Evolutionary conservation across 2,797 vertebrate species (phyloP).

Genomic region (Micrastur ruficollis): DNA sequence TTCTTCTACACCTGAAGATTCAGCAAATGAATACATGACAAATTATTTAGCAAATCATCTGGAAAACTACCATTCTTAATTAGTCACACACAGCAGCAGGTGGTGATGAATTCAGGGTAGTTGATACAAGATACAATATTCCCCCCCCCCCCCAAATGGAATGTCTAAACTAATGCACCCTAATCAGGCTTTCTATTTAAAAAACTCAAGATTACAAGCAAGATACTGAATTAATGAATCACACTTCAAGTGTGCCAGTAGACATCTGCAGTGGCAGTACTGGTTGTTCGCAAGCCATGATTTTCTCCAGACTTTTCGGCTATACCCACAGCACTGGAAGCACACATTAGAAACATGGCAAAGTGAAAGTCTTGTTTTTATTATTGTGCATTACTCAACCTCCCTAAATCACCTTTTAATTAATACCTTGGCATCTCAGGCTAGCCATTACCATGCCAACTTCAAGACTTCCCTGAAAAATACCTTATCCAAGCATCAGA

Average conservation of each 20-base stretch:
- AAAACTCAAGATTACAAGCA: not conserved
- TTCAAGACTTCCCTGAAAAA: not conserved
- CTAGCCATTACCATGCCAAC: not conserved
- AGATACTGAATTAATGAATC: not conserved
- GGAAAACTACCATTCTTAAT: not conserved
- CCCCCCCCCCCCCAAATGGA: rapidly evolving
- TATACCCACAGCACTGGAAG: not conserved
- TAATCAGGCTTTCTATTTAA: not conserved
- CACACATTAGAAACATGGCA: not conserved
- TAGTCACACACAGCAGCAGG: not conserved
- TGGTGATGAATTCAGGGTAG: not conserved
- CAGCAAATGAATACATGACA: not conserved
- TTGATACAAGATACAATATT: not conserved
- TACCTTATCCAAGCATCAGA: not conserved
- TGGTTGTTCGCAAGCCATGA: not conserved
- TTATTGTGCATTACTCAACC: not conserved
- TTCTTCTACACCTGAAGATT: not conserved
- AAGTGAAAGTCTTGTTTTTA: not conserved
- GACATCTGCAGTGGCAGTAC: not conserved
- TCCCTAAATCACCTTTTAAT: not conserved
- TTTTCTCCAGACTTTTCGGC: not conserved
- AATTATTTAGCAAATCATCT: not conserved
- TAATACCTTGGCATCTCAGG: not conserved
- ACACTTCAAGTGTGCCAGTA: not conserved
- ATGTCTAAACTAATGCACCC: not conserved